These are phyloP conservation scores for Tribolium castaneum DNA, from an alignment of 1,140 invertebrate species.

Conservation along the genomic window DNA sequence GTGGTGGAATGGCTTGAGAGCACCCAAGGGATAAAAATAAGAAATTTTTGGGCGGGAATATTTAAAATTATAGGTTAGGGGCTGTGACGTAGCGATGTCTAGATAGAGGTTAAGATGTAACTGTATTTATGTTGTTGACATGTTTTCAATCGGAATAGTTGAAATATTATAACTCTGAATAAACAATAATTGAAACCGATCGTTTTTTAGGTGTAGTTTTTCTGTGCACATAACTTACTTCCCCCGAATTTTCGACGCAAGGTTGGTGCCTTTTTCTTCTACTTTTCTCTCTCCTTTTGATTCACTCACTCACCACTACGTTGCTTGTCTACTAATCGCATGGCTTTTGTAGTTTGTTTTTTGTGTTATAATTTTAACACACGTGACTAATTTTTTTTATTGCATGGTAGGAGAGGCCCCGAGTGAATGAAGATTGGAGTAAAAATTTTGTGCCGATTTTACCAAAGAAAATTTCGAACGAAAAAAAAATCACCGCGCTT, in stretches of 20 bases:
- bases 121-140: conserved; percentile 38
- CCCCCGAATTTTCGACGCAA: conserved; percentile 47
- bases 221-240: conserved; percentile 56
- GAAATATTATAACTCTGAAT: conserved; percentile 50
- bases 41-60: background rate
- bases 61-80: conserved; percentile 44
- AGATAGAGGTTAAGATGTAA: conserved; percentile 16
- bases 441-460: conserved; percentile 11
- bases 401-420: conserved; percentile 47
- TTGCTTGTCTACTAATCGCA: background rate
- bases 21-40: background rate
- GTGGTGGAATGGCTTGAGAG: conserved; percentile 23
- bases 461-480: conserved; percentile 46
- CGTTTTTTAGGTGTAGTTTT: conserved; percentile 55
- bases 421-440: conserved; percentile 20
- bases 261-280: conserved; percentile 49
- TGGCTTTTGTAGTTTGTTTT: background rate
- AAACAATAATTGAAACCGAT: conserved; percentile 53
- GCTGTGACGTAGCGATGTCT: conserved; percentile 45
- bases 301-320: background rate
- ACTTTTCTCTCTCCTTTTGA: conserved; percentile 5
- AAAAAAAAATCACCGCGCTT: conserved; percentile 11
- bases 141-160: conserved; percentile 43
- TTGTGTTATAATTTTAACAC: background rate
- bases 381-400: conserved; percentile 44